These are phyloP conservation scores for Cyphomyrmex costatus DNA, from an alignment of 1,140 invertebrate species.

Conservation along the genomic window DNA sequence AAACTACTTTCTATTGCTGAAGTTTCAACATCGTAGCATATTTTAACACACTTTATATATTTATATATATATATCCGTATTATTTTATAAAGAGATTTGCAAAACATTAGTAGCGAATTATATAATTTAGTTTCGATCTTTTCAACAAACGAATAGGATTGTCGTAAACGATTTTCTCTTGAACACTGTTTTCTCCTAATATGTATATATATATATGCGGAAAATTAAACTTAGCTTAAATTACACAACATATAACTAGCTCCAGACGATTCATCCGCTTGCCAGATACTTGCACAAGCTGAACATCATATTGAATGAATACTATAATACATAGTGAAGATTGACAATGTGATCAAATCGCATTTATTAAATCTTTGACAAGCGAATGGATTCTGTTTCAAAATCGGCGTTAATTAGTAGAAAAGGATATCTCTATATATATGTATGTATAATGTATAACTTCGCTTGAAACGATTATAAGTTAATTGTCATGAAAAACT, in stretches of 20 bases:
- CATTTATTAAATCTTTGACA: conserved; percentile 28
- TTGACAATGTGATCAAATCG: neutral
- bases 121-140: conserved; percentile 31
- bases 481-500: conserved; percentile 59
- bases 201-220: conserved; percentile 29
- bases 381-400: conserved; percentile 6
- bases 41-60: conserved; percentile 39
- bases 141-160: conserved; percentile 48
- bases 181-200: neutral
- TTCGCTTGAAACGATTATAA: conserved; percentile 39
- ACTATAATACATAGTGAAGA: conserved; percentile 11
- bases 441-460: conserved; percentile 23
- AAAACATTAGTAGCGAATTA: conserved; percentile 13
- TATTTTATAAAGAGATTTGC: conserved; percentile 32
- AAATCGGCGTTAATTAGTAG: conserved; percentile 62
- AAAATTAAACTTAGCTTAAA: conserved; percentile 32
- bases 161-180: conserved; percentile 34
- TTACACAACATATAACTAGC: conserved; percentile 11
- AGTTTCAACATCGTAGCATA: conserved; percentile 30
- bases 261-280: conserved; percentile 31
- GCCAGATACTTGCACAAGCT: conserved; percentile 23
- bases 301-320: conserved; percentile 29
- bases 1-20: conserved; percentile 30
- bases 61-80: conserved; percentile 41
- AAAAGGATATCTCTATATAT: conserved; percentile 54